Evolutionary conservation across 1,140 invertebrate species (phyloP), one percentile per base, ranked within the genome.

Genomic region (Conus betulinus): DNA sequence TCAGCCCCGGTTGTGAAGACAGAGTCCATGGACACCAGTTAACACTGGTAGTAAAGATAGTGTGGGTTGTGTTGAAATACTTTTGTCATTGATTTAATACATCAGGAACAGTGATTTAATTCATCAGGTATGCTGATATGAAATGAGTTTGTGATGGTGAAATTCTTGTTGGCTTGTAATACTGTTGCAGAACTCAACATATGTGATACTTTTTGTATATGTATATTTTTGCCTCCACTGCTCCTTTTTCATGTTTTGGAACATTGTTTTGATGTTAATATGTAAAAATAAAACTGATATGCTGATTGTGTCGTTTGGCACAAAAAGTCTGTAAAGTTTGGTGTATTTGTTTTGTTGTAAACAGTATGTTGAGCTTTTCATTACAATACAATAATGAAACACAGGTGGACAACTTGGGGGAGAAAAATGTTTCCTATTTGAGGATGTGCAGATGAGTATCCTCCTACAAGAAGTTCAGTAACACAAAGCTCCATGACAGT

Each of bases 21-120:
- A 53, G 82, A 83, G 52, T 52, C 82, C 23, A 71, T 71, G 67
- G 67, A 71, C 20, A 71, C 67, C 67, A 71, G 67, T 71, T 71
- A 71, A 71, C 67, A 71, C 1, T 20, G 20, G 20, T 23, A 7
- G 67, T 20, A 20, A 23, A 6, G 39, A 39, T 39, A 39, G 39
- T 39, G 39, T 39, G 39, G 3, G 39, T 39, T 39, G 20, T 23
- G 20, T 20, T n/a, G 23, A 71, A 71, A n/a, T 13, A 71, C 17
- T 20, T 23, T 39, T 39, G 39, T 39, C 39, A 39, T 39, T 39
- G 39, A 39, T 39, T 39, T 39, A 39, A 39, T 39, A 39, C 39
- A 39, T 39, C 39, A 20, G 17, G 23, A 71, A 71, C 67, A 71
- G 6, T 60, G 15, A 60, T 60, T 60, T 60, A 60, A 60, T 60